Conservation (phyloP, 2,888 invertebrate species). For the Brassicogethes aeneus region DNA sequence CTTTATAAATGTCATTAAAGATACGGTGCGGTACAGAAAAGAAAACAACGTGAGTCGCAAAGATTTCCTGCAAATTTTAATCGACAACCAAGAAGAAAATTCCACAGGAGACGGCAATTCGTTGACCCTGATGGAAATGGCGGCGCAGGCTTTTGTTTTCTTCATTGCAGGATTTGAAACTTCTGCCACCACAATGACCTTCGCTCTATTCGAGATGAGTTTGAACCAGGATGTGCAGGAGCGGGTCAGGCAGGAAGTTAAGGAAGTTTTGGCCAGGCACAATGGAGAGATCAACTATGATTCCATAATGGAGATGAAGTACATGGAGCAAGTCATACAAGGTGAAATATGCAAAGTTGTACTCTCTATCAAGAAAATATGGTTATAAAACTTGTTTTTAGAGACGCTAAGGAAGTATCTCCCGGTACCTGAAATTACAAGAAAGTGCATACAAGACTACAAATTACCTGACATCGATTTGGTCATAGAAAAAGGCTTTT, state of each 20-base stretch:
- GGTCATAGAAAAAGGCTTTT: constrained; percentile 14
- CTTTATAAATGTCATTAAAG: constrained; percentile 38
- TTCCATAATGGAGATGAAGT: constrained; percentile 13
- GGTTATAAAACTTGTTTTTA: constrained; percentile 5
- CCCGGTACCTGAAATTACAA: constrained; percentile 12
- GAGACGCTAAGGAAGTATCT: constrained; percentile 18
- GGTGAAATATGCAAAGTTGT: too few species aligned
- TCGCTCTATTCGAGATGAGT: constrained; percentile 14
- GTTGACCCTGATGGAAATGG: constrained; percentile 12
- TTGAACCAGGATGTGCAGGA: constrained; percentile 13
- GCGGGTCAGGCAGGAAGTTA: constrained; percentile 11
- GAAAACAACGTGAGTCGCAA: constrained; percentile 41
- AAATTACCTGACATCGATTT: constrained; percentile 14
- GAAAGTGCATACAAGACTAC: constrained; percentile 17
- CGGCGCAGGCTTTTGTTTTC: constrained; percentile 16
- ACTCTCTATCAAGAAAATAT: background rate
- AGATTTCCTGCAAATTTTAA: constrained; percentile 47
- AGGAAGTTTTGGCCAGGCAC: constrained; percentile 8
- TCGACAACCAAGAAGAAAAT: constrained; percentile 28
- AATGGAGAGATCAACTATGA: constrained; percentile 14
- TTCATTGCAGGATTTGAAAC: constrained; percentile 18
- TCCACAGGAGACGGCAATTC: constrained; percentile 7
- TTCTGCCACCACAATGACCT: constrained; percentile 16
- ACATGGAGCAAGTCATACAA: constrained; percentile 13
- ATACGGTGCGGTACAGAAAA: constrained; percentile 41